Conservation (phyloP, 2,113 vertebrate species). For the Tetrao urogallus region DNA sequence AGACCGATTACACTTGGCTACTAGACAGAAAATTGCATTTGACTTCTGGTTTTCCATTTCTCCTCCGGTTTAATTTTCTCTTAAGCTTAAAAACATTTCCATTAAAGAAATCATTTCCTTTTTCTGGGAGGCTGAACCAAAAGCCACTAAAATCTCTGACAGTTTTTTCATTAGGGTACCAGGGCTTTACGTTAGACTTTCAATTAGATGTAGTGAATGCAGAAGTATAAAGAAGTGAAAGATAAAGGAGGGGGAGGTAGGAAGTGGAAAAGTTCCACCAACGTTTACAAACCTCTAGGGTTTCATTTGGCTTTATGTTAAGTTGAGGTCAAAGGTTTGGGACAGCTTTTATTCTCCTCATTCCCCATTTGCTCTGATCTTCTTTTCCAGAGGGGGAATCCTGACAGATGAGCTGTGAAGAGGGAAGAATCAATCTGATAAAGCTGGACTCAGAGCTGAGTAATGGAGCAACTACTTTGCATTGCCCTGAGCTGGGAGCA, state of each 20-base stretch:
- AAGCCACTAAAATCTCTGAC: not conserved
- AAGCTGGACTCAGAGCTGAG: conserved; percentile 1
- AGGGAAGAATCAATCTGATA: conserved; percentile 27
- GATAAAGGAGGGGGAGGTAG: conserved; percentile 30
- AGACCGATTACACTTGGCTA: conserved; percentile 17
- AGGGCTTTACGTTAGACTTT: conserved; percentile 24
- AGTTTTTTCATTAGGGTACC: not conserved
- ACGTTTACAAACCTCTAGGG: conserved; percentile 68
- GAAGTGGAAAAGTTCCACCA: conserved; percentile 55
- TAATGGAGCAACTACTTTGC: not conserved
- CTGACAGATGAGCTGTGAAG: conserved; percentile 48
- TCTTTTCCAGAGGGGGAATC: conserved; percentile 23
- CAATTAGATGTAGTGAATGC: conserved; percentile 44
- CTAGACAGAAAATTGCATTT: conserved; percentile 39
- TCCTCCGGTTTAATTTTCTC: conserved; percentile 15
- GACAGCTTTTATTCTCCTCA: conserved; percentile 59
- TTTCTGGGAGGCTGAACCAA: conserved; percentile 15
- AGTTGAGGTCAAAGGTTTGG: conserved; percentile 62
- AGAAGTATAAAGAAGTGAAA: conserved; percentile 59
- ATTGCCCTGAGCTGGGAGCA: not conserved
- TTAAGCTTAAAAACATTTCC: conserved; percentile 32
- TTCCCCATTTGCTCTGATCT: conserved; percentile 38
- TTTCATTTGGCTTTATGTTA: conserved; percentile 64
- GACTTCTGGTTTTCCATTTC: conserved; percentile 37
- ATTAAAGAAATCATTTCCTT: conserved; percentile 46